Evolutionary conservation across 2,797 vertebrate species (phyloP).

Genomic region (Yasuhikotakia modesta): DNA sequence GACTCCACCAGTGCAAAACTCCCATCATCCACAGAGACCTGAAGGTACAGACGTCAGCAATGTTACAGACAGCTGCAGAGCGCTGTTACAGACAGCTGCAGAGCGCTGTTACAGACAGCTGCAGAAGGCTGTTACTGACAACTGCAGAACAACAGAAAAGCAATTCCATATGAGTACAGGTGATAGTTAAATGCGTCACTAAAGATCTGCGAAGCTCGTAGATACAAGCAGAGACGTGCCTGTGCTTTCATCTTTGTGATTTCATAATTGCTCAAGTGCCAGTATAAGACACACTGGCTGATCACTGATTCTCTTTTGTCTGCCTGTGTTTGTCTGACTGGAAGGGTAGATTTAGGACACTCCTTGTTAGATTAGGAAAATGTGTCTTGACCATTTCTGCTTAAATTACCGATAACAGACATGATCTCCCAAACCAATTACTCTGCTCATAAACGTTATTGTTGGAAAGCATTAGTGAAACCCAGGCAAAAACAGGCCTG

Average conservation of each 20-base stretch:
- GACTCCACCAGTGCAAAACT: conserved; percentile 96
- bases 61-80: not conserved
- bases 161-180: not conserved
- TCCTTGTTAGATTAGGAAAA: not conserved
- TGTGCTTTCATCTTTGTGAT: not conserved
- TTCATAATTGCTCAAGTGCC: not conserved
- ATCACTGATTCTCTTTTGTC: conserved; percentile 13
- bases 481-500: conserved; percentile 12
- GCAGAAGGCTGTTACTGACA: no score
- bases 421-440: conserved; percentile 25
- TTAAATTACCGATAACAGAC: conserved; percentile 6
- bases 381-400: conserved; percentile 10
- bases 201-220: not conserved
- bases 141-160: no score
- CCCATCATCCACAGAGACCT: conserved; percentile 95
- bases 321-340: not conserved
- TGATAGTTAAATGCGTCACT: not conserved
- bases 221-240: not conserved
- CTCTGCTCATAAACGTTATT: conserved; percentile 32
- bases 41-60: conserved; percentile 79
- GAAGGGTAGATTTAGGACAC: conserved; percentile 20
- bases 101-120: no score
- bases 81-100: not conserved
- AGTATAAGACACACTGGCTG: not conserved
- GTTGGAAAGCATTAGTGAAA: conserved; percentile 39